These are phyloP conservation scores for Chydorus sphaericus DNA, from an alignment of 2,888 invertebrate species.

Conservation along the genomic window DNA sequence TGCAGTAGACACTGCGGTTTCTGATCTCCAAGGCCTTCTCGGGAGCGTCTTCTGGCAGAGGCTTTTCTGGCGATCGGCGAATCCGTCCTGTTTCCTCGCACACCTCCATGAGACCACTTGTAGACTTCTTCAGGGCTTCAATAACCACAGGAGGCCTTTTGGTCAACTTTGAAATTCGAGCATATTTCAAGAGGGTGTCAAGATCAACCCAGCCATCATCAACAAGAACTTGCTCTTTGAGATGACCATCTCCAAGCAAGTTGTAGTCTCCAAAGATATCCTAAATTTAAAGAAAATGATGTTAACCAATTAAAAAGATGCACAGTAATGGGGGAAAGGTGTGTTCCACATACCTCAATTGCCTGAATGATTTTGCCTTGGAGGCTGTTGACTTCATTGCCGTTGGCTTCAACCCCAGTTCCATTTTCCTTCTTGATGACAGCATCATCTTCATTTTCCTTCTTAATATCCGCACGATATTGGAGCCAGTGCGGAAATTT, in stretches of 20 bases:
- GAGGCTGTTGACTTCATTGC: conserved; percentile 24
- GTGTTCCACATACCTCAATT: conserved; percentile 23
- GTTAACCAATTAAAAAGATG: background rate
- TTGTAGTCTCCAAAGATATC: conserved; percentile 82
- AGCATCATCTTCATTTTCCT: background rate
- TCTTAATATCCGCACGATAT: too few species aligned
- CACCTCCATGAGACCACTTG: conserved; percentile 56
- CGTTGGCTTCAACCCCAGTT: too few species aligned
- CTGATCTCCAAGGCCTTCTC: conserved; percentile 63
- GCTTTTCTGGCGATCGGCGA: conserved; percentile 52
- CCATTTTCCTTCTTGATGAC: background rate
- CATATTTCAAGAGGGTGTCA: conserved; percentile 70
- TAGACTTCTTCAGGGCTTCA: conserved; percentile 57
- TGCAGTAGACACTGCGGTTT: conserved; percentile 66
- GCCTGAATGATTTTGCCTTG: conserved; percentile 51
- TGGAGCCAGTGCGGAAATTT: too few species aligned
- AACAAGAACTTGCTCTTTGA: conserved; percentile 67
- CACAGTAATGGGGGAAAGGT: too few species aligned
- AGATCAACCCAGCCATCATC: conserved; percentile 87
- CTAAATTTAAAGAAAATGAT: conserved; percentile 29
- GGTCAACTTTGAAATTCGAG: conserved; percentile 58
- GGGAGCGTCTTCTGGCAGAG: conserved; percentile 69
- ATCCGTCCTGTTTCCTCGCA: conserved; percentile 54
- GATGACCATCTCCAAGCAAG: conserved; percentile 78
- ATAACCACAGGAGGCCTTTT: conserved; percentile 53